Evolutionary conservation across 2,888 invertebrate species (phyloP), one percentile per base, ranked within the genome.

Genomic region (Cephus pulcher): DNA sequence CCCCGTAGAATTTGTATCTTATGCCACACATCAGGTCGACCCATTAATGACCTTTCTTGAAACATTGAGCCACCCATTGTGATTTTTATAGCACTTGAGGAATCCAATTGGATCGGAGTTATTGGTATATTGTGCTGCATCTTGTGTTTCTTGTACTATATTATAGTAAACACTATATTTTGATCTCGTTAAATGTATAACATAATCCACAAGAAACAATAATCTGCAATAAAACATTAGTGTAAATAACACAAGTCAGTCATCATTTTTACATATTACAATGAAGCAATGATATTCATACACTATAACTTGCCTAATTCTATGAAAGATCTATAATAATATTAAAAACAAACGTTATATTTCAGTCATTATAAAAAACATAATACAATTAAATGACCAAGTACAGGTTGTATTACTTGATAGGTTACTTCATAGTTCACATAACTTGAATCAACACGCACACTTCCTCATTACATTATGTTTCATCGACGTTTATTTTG

Each of bases 1-100:
- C 92, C 91, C n/a, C 84, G 83, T 11, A 88, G n/a, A 30, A 91
- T 84, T 76, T 84, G 86, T 32, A 91, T 81, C 76, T 87, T 88
- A 73, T 91, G 91, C 91, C 91, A 91, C 4, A 89, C 83, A 73
- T 91, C 90, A 12, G 89, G 82, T 12, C 89, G 83, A 12, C 85
- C 84, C 90, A 91, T 91, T n/a, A 91, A 70, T 0, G 84, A 73
- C 73, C 88, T 86, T 78, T 90, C 90, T 33, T 88, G 85, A 30
- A 81, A 82, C 85, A 89, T 88, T 12, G 86, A 81, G 4, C 82
- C 85, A 30, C 88, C 87, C 77, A 85, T 85, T 30, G 83, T 82
- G 32, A 90, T 84, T 77, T 87, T 87, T 75, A 88, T 85, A 0
- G 89, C 89, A 0, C 85, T 81, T 0, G 86, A 84, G 0, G 88